Evolutionary conservation across 1,140 invertebrate species (phyloP).

Genomic region (Calephelis virginiensis): DNA sequence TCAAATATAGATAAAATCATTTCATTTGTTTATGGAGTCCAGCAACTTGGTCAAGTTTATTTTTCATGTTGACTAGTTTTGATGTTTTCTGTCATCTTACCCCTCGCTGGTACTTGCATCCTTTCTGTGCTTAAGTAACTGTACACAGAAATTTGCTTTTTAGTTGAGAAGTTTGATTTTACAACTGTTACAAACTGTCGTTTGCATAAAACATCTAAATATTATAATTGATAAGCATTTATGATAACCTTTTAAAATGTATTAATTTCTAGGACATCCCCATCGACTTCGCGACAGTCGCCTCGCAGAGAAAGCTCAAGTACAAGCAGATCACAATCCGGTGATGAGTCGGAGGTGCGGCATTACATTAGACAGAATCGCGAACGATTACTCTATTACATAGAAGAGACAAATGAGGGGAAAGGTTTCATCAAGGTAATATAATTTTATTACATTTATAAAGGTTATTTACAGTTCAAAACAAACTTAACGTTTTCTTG

Average conservation of each 20-base stretch:
- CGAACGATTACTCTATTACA: constrained; percentile 89
- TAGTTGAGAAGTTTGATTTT: too few species aligned
- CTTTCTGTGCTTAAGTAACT: too few species aligned
- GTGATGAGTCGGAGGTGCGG: constrained; percentile 35
- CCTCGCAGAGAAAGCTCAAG: constrained; percentile 24
- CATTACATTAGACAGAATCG: constrained; percentile 84
- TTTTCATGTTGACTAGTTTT: too few species aligned
- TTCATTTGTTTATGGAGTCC: too few species aligned
- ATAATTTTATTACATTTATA: not conserved
- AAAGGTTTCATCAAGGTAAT: constrained; percentile 88
- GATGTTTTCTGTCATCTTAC: too few species aligned
- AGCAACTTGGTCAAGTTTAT: too few species aligned
- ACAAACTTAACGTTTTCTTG: not conserved
- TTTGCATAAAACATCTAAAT: too few species aligned
- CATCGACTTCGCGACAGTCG: constrained; percentile 51
- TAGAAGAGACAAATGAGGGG: constrained; percentile 92
- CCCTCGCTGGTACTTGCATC: too few species aligned
- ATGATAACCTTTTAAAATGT: not conserved
- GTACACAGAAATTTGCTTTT: too few species aligned
- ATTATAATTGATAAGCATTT: too few species aligned
- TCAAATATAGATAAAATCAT: too few species aligned
- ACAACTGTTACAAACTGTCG: too few species aligned
- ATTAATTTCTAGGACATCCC: constrained; percentile 27
- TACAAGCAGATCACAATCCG: constrained; percentile 11
- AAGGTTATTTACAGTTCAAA: not conserved